phyloP scores from a whole-genome alignment of 2,113 vertebrate species.

The Columba janthina region DNA sequence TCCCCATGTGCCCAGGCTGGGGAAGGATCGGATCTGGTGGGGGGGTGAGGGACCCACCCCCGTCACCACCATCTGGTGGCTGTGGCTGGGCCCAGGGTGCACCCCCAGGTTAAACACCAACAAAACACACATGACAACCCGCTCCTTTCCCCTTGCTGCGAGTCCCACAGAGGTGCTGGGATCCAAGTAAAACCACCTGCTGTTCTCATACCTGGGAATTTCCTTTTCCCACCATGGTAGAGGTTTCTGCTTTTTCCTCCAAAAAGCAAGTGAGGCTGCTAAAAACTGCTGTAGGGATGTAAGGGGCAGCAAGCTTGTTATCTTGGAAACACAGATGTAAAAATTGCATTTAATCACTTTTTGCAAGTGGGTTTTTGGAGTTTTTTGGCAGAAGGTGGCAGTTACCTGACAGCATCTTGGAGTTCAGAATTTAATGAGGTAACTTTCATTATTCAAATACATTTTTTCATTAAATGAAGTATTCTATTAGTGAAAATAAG shows the following conservation, averaged over 20 bases:
- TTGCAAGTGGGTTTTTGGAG: background rate
- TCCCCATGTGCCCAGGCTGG: background rate
- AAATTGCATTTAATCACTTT: background rate
- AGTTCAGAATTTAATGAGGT: slow-evolving; percentile 66
- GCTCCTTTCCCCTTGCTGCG: background rate
- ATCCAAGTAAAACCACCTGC: background rate
- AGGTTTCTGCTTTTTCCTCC: background rate
- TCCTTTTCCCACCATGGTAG: too few relatives aligned
- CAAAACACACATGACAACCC: too few relatives aligned
- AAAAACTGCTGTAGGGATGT: background rate
- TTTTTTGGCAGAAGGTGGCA: background rate
- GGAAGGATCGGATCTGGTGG: background rate
- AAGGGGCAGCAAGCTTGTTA: background rate
- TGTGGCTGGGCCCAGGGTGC: background rate
- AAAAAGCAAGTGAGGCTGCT: background rate
- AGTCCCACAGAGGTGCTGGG: background rate
- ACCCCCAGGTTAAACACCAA: background rate
- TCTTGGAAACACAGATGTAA: background rate
- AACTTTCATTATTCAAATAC: slow-evolving; percentile 60
- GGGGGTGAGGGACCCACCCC: background rate
- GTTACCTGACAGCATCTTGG: background rate
- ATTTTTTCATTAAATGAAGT: slow-evolving; percentile 71
- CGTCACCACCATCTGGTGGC: background rate
- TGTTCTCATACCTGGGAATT: too few relatives aligned
- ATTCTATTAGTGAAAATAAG: slow-evolving; percentile 60